phyloP scores from a whole-genome alignment of 1,140 invertebrate species.

The Apis florea region DNA sequence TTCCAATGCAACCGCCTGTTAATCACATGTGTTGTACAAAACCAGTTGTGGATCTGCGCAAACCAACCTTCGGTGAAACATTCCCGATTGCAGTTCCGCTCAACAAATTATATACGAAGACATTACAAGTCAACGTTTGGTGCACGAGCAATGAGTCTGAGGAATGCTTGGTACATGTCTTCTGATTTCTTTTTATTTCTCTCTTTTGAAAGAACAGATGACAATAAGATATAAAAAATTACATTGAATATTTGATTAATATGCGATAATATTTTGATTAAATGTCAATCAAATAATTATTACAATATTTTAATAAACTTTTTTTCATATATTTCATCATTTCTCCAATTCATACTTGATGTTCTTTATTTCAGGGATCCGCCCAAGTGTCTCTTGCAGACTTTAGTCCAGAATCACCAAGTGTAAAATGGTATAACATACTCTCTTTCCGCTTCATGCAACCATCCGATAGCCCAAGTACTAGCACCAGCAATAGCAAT shows the following conservation, averaged over 20 bases:
- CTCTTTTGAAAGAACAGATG: slow-evolving; percentile 36
- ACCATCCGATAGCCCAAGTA: slow-evolving; percentile 72
- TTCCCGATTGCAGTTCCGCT: slow-evolving; percentile 88
- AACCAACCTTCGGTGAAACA: slow-evolving; percentile 90
- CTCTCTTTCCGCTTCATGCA: slow-evolving; percentile 93
- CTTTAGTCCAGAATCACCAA: slow-evolving; percentile 90
- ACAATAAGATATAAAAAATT: not conserved
- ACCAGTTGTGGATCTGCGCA: slow-evolving; percentile 86
- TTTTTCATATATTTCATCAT: not conserved
- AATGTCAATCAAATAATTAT: not conserved
- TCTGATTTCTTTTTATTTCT: not conserved
- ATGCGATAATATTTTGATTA: not conserved
- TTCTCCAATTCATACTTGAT: not conserved
- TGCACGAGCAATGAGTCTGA: slow-evolving; percentile 84
- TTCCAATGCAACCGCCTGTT: slow-evolving; percentile 85
- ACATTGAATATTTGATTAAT: not conserved
- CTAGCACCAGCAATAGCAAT: slow-evolving; percentile 48
- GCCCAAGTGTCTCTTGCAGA: slow-evolving; percentile 97
- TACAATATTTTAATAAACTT: not conserved
- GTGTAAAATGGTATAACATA: slow-evolving; percentile 97
- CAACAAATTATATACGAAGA: slow-evolving; percentile 90
- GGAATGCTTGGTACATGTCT: slow-evolving; percentile 89
- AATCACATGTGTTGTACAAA: slow-evolving; percentile 87
- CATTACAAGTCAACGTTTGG: slow-evolving; percentile 93
- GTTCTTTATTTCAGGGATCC: slow-evolving; percentile 87